Percentiles rank a stretch among this genome's conserved stretches.
These are phyloP conservation scores for Dicrurus megarhynchus DNA, from an alignment of 2,113 vertebrate species.

Conservation along the genomic window DNA sequence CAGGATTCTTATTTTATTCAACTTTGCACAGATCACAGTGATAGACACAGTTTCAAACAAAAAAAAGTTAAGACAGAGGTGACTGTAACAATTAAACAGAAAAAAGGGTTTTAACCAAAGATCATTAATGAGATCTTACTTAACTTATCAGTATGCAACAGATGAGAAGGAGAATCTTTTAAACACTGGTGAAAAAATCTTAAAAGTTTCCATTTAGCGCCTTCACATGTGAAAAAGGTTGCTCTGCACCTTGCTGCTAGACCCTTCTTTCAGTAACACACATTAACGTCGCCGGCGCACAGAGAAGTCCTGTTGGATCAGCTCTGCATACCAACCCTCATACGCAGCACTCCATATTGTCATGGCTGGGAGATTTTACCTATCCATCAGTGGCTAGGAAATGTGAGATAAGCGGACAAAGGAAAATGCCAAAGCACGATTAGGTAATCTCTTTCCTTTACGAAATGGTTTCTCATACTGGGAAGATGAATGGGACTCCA, in stretches of 20 bases:
- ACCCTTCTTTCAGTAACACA: not conserved
- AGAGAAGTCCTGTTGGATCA: not conserved
- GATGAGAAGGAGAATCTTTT: not conserved
- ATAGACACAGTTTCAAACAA: not conserved
- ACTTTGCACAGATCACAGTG: not conserved
- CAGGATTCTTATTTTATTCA: not conserved
- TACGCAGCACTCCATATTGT: not conserved
- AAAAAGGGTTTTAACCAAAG: not conserved
- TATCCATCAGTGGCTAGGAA: slow-evolving; percentile 36
- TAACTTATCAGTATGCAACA: not conserved
- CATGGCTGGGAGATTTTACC: not conserved
- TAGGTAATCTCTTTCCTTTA: slow-evolving; percentile 44
- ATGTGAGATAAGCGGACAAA: slow-evolving; percentile 22
- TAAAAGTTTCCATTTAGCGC: not conserved
- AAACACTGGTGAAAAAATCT: not conserved
- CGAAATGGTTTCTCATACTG: not conserved
- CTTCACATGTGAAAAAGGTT: not conserved
- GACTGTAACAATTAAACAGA: not conserved
- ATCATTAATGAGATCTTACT: not conserved
- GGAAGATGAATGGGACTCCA: slow-evolving; percentile 1
- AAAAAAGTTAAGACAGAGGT: not conserved
- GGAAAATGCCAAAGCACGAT: not conserved
- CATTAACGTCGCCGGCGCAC: not conserved
- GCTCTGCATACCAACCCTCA: not conserved
- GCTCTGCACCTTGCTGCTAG: not conserved